Evolutionary conservation across 2,888 invertebrate species (phyloP).

Genomic region (Anagyrus pseudococci): DNA sequence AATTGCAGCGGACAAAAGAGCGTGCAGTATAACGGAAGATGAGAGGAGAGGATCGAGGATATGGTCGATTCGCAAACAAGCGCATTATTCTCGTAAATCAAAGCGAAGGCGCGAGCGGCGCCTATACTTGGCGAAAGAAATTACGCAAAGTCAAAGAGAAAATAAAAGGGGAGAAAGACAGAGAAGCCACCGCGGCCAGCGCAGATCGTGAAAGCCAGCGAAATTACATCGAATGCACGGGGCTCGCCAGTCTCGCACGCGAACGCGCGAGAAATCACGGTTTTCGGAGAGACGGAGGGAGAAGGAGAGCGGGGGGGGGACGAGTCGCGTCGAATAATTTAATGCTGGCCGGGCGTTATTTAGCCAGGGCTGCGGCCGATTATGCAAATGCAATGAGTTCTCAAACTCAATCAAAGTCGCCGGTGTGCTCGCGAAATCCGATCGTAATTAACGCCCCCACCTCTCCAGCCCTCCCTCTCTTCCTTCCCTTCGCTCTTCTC

Average conservation of each 20-base stretch:
- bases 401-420: conserved; percentile 37
- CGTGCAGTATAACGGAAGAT: too few species aligned
- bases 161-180: too few species aligned
- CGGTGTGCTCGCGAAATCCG: not conserved
- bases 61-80: not conserved
- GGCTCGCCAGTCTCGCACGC: not conserved
- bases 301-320: not conserved
- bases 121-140: not conserved
- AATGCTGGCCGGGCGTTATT: conserved; percentile 22
- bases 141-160: too few species aligned
- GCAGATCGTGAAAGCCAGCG: too few species aligned
- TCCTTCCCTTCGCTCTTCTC: too few species aligned
- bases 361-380: conserved; percentile 14
- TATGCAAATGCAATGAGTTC: conserved; percentile 37
- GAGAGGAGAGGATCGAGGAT: too few species aligned
- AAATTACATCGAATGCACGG: not conserved
- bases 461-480: too few species aligned
- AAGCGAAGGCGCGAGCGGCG: not conserved
- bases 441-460: conserved; percentile 22
- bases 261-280: not conserved
- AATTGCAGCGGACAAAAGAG: too few species aligned
- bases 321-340: conserved; percentile 18
- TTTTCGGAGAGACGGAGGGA: not conserved
- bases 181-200: too few species aligned
- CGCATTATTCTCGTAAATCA: not conserved